These are phyloP conservation scores for Fulica atra DNA, from an alignment of 2,113 vertebrate genomes.

Conservation along the genomic window DNA sequence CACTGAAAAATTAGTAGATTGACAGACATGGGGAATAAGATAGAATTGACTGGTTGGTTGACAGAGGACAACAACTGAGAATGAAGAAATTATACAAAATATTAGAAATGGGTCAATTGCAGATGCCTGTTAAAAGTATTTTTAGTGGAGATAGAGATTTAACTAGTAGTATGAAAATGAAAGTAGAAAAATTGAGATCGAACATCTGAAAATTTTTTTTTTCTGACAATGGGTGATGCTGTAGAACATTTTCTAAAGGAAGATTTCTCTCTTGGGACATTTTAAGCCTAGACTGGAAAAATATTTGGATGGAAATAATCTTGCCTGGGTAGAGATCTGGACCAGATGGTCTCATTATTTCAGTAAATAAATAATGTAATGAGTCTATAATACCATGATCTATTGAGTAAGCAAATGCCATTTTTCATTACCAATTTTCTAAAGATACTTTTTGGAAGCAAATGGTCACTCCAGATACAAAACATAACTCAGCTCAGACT, in stretches of 20 bases:
- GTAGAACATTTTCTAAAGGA: not conserved
- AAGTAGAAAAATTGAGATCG: not conserved
- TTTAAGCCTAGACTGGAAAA: constrained; percentile 4
- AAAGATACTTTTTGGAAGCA: constrained; percentile 22
- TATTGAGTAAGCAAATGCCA: constrained; percentile 45
- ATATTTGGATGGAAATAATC: constrained; percentile 14
- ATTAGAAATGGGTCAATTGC: not conserved
- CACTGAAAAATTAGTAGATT: not conserved
- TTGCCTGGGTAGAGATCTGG: constrained; percentile 17
- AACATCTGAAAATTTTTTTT: not conserved
- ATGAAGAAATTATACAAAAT: not conserved
- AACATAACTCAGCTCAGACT: not conserved
- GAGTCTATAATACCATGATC: constrained; percentile 25
- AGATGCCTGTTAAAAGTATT: not conserved
- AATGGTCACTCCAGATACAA: constrained; percentile 1
- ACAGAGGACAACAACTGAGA: not conserved
- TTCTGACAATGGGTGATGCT: not conserved
- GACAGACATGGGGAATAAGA: not conserved
- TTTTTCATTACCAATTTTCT: constrained; percentile 55
- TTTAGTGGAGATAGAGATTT: not conserved
- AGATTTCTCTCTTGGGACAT: not conserved
- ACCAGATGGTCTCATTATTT: constrained; percentile 49
- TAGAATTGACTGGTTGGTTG: not conserved
- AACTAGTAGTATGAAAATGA: not conserved
- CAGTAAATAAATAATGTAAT: constrained; percentile 53